A percentile compares a stretch with the other conserved stretches of the same genome.
Evolutionary conservation across 1,140 invertebrate genomes (phyloP).

Genomic region (Aleiodes sp.): DNA sequence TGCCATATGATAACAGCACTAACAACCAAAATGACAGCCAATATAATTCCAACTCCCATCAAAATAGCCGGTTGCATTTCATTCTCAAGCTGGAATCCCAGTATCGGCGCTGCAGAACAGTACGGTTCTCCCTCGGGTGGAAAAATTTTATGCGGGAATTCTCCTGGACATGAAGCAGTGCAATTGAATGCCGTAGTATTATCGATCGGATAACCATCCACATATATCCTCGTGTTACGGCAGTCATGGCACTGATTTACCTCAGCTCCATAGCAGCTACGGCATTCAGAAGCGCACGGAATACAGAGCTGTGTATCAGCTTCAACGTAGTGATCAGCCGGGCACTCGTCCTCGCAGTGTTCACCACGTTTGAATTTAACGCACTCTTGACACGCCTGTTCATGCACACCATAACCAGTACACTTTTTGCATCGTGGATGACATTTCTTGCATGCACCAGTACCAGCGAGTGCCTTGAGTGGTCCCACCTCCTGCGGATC

Average conservation of each 20-base stretch:
- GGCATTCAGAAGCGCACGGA: slow-evolving; percentile 83
- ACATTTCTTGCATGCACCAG: slow-evolving; percentile 88
- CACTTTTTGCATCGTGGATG: slow-evolving; percentile 91
- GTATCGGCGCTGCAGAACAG: slow-evolving; percentile 74
- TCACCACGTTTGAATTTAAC: slow-evolving; percentile 85
- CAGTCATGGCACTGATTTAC: slow-evolving; percentile 84
- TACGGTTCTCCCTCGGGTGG: slow-evolving; percentile 79
- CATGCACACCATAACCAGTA: slow-evolving; percentile 87
- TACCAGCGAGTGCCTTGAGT: slow-evolving; percentile 78
- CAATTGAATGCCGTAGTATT: slow-evolving; percentile 85
- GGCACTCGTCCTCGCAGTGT: slow-evolving; percentile 92
- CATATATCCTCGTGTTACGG: slow-evolving; percentile 84
- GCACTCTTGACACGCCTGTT: slow-evolving; percentile 85
- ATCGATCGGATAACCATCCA: slow-evolving; percentile 64
- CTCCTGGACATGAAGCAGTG: slow-evolving; percentile 82
- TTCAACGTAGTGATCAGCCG: slow-evolving; percentile 84
- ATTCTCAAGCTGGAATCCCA: slow-evolving; percentile 66
- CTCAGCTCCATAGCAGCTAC: slow-evolving; percentile 83
- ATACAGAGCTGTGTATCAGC: slow-evolving; percentile 74
- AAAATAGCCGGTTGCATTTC: slow-evolving; percentile 75
- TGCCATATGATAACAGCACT: slow-evolving; percentile 73
- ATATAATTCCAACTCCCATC: slow-evolving; percentile 70
- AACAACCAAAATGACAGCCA: slow-evolving; percentile 65
- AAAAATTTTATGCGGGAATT: slow-evolving; percentile 82
- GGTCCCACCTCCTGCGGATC: slow-evolving; percentile 76